Evolutionary conservation across 2,113 vertebrate genomes (phyloP), one percentile per base, ranked within the genome.

Genomic region (Grus americana): DNA sequence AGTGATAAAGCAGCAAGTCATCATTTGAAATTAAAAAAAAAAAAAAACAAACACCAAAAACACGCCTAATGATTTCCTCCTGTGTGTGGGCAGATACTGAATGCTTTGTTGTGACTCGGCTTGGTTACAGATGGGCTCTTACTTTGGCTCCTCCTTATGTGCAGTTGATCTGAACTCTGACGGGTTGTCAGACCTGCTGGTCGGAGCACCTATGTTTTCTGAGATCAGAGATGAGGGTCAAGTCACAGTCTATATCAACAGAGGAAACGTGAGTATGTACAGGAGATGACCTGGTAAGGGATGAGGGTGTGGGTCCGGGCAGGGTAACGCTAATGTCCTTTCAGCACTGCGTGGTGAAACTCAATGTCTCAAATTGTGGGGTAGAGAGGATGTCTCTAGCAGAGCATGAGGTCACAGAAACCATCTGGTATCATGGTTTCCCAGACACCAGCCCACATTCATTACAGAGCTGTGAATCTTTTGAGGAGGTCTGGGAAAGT

Each of bases 121-220:
- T 99, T 99, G 98, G 98, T 99, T 99, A 96, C 99, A 99, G 99
- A 99, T 99, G 99, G 99, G 99, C 98, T 99, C 99, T 98, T 99
- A 99, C 99, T 99, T 99, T 99, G 99, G 99, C 98, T 99, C 99
- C 98, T 99, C 99, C 98, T 98, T 99, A 98, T 99, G 99, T 97
- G 99, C 99, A 98, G 99, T 99, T 98, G 99, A 99, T 98, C 98
- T 99, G 98, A 99, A 99, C 92, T 97, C 97, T 47, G 99, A 99
- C 8, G 99, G 99, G 93, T 97, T 99, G 97, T 99, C 99, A 29
- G 99, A 99, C 98, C 98, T 99, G 98, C 98, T 99, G 97, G 99
- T 99, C 93, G 99, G 99, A 92, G 99, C 99, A 79, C 99, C 99
- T 96, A 99, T 99, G 99, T 99, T 99, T 98, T 99, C 99, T 94